phyloP scores from a whole-genome alignment of 2,113 vertebrate species.

The Silurus glanis region DNA sequence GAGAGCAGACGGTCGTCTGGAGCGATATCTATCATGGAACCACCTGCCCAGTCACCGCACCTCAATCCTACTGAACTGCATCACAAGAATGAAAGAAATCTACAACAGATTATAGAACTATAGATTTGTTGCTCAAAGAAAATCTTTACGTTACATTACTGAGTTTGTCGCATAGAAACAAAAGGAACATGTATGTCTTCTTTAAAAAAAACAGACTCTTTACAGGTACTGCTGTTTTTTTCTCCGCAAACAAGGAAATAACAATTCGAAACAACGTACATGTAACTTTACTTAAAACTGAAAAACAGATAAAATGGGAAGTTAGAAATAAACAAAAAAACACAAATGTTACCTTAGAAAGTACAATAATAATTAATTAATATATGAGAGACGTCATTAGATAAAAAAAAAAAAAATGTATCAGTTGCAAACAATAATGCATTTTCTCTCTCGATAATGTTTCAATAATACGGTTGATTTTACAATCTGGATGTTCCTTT shows the following conservation, averaged over 20 bases:
- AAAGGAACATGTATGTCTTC: too few species aligned
- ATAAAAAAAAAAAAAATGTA: conserved; percentile 32
- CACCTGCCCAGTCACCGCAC: too few species aligned
- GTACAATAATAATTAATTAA: background rate
- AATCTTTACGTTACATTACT: too few species aligned
- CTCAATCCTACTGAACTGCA: too few species aligned
- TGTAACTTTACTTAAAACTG: conserved; percentile 8
- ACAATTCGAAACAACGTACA: conserved; percentile 17
- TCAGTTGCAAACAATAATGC: conserved; percentile 8
- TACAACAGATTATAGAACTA: too few species aligned
- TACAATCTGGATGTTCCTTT: background rate
- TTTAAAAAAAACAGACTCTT: too few species aligned
- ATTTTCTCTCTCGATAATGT: background rate
- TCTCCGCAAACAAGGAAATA: background rate
- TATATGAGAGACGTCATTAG: background rate
- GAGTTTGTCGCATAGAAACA: too few species aligned
- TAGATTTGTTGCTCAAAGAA: too few species aligned
- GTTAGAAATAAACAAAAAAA: background rate
- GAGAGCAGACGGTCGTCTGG: too few species aligned
- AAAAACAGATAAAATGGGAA: conserved; percentile 8
- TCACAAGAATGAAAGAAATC: too few species aligned
- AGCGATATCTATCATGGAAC: too few species aligned
- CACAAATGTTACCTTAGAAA: conserved; percentile 1
- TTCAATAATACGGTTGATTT: background rate
- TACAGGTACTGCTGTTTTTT: too few species aligned